Conservation (phyloP, 1,140 invertebrate genomes). For the Drosophila sechellia region DNA sequence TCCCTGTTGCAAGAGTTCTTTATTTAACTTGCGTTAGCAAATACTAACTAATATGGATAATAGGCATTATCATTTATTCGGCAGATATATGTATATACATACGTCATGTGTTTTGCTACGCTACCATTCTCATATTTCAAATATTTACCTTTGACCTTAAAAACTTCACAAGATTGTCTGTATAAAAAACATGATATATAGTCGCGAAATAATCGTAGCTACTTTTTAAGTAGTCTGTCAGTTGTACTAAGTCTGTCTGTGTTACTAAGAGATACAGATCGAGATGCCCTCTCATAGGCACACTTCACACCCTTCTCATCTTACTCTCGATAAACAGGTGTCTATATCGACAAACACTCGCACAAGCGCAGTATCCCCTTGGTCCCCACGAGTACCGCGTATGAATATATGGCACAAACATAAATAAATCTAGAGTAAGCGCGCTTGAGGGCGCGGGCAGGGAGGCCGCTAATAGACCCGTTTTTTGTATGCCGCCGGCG, state of each 20-base stretch:
- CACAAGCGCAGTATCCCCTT: conserved; percentile 25
- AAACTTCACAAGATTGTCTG: neutral
- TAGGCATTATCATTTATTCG: too few relatives aligned
- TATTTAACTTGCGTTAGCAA: too few relatives aligned
- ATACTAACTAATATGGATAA: too few relatives aligned
- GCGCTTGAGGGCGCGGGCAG: conserved; percentile 4
- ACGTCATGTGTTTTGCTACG: too few relatives aligned
- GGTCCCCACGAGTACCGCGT: conserved; percentile 31
- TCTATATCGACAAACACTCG: conserved; percentile 14
- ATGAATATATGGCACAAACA: conserved; percentile 53
- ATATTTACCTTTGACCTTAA: too few relatives aligned
- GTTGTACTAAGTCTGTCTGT: too few relatives aligned
- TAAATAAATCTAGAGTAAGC: conserved; percentile 63
- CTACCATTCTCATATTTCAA: too few relatives aligned
- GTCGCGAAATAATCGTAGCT: neutral
- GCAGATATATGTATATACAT: too few relatives aligned
- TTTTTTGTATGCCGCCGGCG: conserved; percentile 43
- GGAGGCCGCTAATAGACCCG: conserved; percentile 37
- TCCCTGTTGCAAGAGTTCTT: too few relatives aligned
- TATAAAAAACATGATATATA: conserved; percentile 22
- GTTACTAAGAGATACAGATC: conserved; percentile 13
- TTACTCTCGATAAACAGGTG: conserved; percentile 27
- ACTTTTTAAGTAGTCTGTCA: neutral
- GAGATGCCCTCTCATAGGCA: conserved; percentile 14
- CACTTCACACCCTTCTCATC: conserved; percentile 23